These are phyloP conservation scores for Chironomus tepperi DNA, from an alignment of 1,140 invertebrate genomes.

Conservation along the genomic window DNA sequence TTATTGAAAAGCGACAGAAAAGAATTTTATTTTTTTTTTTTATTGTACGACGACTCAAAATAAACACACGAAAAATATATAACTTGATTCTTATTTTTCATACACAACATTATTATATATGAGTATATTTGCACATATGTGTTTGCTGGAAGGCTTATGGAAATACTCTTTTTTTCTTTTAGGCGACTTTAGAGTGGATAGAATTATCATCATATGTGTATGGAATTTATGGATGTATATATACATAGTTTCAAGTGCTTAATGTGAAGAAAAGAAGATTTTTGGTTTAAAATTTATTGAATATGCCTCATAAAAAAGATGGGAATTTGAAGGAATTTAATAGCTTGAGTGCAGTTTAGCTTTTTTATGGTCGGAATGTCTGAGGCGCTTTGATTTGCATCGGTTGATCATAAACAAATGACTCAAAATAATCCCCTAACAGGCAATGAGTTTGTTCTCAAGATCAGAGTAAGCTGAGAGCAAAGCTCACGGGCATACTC, in stretches of 20 bases:
- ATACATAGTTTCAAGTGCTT: neutral
- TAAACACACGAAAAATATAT: neutral
- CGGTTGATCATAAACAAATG: too few species aligned
- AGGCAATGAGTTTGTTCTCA: too few species aligned
- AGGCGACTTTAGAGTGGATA: neutral
- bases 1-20: neutral
- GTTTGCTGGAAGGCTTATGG: neutral
- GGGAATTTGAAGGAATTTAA: too few species aligned
- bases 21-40: neutral
- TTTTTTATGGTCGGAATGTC: too few species aligned
- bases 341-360: too few species aligned
- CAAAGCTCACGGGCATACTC: too few species aligned
- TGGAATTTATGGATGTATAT: too few species aligned
- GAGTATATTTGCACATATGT: constrained; percentile 1
- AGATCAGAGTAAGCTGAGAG: too few species aligned
- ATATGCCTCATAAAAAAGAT: too few species aligned
- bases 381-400: too few species aligned
- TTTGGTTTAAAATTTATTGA: neutral
- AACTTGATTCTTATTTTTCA: constrained; percentile 1
- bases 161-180: neutral
- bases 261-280: neutral
- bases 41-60: neutral
- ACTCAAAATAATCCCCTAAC: too few species aligned
- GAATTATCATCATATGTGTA: neutral
- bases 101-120: neutral